phyloP scores from a whole-genome alignment of 2,888 invertebrate species.

The Opisthograptis luteolata region DNA sequence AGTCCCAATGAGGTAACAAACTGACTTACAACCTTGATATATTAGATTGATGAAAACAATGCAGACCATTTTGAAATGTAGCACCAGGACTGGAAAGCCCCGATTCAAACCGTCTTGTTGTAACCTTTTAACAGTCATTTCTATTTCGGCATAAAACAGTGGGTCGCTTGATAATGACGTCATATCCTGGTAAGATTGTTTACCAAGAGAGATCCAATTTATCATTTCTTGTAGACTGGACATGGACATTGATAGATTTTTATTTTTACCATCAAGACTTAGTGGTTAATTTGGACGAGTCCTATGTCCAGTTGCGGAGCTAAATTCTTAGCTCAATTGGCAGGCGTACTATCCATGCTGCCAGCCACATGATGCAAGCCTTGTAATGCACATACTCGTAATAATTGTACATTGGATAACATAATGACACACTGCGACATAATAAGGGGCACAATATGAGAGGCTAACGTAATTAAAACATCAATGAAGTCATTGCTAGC shows the following conservation, averaged over 20 bases:
- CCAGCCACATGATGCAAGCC: constrained; percentile 10
- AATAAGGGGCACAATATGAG: constrained; percentile 20
- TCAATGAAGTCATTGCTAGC: constrained; percentile 7
- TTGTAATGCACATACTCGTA: constrained; percentile 17
- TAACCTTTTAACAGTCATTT: too few relatives aligned
- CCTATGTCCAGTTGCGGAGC: too few relatives aligned
- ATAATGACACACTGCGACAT: constrained; percentile 27
- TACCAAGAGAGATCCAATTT: too few relatives aligned
- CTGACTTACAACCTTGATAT: not conserved
- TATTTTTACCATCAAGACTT: too few relatives aligned
- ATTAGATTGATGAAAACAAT: not conserved
- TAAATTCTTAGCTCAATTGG: not conserved
- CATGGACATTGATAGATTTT: too few relatives aligned
- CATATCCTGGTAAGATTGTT: too few relatives aligned
- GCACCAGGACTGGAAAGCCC: not conserved
- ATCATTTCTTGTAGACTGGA: too few relatives aligned
- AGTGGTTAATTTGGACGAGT: too few relatives aligned
- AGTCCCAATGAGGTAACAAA: not conserved
- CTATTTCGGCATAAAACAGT: too few relatives aligned
- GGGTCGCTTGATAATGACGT: too few relatives aligned
- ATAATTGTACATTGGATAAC: constrained; percentile 26
- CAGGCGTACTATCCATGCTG: constrained; percentile 7
- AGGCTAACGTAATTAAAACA: constrained; percentile 22
- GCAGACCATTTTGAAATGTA: not conserved
- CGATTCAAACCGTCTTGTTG: too few relatives aligned